These are phyloP conservation scores for Drosophila sordidula DNA, from an alignment of 2,888 invertebrate genomes.

Conservation along the genomic window DNA sequence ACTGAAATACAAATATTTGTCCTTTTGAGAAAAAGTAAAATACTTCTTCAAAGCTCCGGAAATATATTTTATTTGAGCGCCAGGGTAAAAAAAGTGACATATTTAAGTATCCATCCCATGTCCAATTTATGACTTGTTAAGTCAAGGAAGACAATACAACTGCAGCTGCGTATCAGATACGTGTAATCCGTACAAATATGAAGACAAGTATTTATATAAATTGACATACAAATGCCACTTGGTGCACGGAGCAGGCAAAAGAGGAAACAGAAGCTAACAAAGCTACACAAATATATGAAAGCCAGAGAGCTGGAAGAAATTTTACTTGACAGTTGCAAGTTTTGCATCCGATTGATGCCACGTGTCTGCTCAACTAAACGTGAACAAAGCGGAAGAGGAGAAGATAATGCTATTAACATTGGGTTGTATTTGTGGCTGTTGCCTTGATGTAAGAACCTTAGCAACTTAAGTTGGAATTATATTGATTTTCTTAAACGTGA, in stretches of 20 bases:
- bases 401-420: no score
- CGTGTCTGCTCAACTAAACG: slow-evolving; percentile 18
- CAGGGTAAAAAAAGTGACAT: neutral
- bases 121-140: slow-evolving; percentile 1
- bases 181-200: slow-evolving; percentile 7
- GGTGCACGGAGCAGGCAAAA: slow-evolving; percentile 10
- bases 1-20: no score
- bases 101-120: neutral
- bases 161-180: slow-evolving; percentile 9
- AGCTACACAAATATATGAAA: slow-evolving; percentile 9
- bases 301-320: slow-evolving; percentile 5
- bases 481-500: no score
- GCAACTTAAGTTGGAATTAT: neutral
- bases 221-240: slow-evolving; percentile 30
- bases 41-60: neutral
- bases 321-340: slow-evolving; percentile 18
- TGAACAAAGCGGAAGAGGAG: slow-evolving; percentile 9
- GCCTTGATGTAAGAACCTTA: no score
- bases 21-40: no score
- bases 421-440: slow-evolving; percentile 2
- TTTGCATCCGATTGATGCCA: slow-evolving; percentile 23
- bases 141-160: slow-evolving; percentile 10
- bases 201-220: slow-evolving; percentile 12
- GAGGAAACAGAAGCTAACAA: slow-evolving; percentile 24
- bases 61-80: neutral